phyloP scores from a whole-genome alignment of 2,113 vertebrate genomes.

The Sinocyclocheilus anshuiensis region DNA sequence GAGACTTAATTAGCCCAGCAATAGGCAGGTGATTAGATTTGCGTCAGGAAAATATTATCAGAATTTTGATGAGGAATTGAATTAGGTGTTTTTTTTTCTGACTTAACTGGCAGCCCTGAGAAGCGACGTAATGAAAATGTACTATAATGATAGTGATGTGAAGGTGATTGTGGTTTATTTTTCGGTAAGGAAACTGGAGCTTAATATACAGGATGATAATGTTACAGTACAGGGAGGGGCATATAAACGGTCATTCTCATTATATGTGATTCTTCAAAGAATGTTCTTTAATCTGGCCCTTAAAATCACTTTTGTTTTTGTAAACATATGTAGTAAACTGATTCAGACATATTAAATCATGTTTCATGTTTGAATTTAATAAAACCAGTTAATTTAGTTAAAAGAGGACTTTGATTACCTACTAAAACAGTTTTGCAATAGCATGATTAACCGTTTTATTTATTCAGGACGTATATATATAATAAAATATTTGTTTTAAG shows the following conservation, averaged over 20 bases:
- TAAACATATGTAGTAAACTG: neutral
- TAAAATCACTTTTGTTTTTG: neutral
- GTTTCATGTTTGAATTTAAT: neutral
- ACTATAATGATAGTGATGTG: constrained; percentile 40
- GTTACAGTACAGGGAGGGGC: constrained; percentile 12
- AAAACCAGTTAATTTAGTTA: neutral
- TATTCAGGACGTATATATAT: neutral
- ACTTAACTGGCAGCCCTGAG: constrained; percentile 67
- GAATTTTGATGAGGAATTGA: constrained; percentile 74
- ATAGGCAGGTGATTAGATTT: constrained; percentile 62
- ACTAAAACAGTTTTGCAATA: neutral
- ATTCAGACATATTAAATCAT: neutral
- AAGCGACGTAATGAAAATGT: constrained; percentile 42
- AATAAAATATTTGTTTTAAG: neutral
- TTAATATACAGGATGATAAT: constrained; percentile 39
- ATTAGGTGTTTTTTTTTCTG: constrained; percentile 72
- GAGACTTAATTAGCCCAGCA: constrained; percentile 59
- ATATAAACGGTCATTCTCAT: neutral
- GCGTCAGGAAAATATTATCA: constrained; percentile 69
- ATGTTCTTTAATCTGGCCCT: neutral
- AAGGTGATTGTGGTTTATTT: constrained; percentile 53
- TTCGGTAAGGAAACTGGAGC: constrained; percentile 48
- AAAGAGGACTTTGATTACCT: neutral
- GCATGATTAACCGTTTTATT: neutral
- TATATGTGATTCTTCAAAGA: neutral